phyloP scores from a whole-genome alignment of 2,888 invertebrate species.

The Ichneumon xanthorius region DNA sequence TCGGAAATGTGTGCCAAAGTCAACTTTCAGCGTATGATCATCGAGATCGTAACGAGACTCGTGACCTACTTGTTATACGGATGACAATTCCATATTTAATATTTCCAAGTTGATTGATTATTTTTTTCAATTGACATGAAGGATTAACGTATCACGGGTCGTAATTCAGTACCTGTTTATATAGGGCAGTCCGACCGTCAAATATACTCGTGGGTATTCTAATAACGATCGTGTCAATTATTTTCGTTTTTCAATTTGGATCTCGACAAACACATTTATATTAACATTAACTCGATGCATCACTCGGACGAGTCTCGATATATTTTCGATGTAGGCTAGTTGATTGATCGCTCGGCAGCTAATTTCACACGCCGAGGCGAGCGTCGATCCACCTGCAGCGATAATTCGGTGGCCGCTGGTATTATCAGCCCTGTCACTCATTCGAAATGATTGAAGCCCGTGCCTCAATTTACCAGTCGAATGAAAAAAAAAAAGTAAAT shows the following conservation, averaged over 20 bases:
- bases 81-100: background rate
- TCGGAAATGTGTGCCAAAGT: no score
- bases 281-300: constrained; percentile 42
- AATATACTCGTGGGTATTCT: background rate
- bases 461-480: background rate
- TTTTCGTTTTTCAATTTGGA: background rate
- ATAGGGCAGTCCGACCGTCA: background rate
- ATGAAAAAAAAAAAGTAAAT: background rate
- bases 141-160: background rate
- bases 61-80: background rate
- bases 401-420: constrained; percentile 55
- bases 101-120: background rate
- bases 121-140: background rate
- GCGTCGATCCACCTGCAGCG: constrained; percentile 61
- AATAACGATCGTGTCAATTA: constrained; percentile 10
- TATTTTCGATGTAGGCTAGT: constrained; percentile 44
- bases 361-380: constrained; percentile 47
- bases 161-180: constrained; percentile 12
- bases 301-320: constrained; percentile 33
- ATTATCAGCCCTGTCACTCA: constrained; percentile 51
- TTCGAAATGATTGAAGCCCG: constrained; percentile 39
- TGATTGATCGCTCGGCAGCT: constrained; percentile 59
- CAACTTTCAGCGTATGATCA: background rate
- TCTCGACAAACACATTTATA: constrained; percentile 44
- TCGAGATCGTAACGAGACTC: background rate